A percentile compares a stretch with the other conserved stretches of the same genome.
Evolutionary conservation across 2,888 invertebrate genomes (phyloP).

Genomic region (Dryocosmus kuriphilus): DNA sequence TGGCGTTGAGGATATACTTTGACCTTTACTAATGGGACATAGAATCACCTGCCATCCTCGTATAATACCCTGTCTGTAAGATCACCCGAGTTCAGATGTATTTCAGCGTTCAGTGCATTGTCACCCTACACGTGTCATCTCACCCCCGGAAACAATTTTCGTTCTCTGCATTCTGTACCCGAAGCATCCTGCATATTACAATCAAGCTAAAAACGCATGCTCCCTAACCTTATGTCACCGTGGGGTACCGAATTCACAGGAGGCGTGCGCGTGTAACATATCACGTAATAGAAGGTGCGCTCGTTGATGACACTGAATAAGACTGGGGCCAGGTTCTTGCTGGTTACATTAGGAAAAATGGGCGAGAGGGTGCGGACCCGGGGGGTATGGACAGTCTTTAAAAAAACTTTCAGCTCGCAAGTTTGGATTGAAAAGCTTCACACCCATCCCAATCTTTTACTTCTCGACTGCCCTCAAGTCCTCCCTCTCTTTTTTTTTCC

Average conservation of each 20-base stretch:
- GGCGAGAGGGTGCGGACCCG: conserved; percentile 54
- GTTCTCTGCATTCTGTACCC: conserved; percentile 31
- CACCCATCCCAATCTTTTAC: conserved; percentile 49
- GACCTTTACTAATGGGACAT: conserved; percentile 14
- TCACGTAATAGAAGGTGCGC: neutral
- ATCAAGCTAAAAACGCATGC: conserved; percentile 40
- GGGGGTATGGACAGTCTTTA: conserved; percentile 71
- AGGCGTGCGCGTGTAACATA: neutral
- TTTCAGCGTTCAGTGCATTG: too few relatives aligned
- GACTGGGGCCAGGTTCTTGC: conserved; percentile 40
- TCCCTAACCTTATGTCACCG: conserved; percentile 28
- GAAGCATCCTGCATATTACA: conserved; percentile 39
- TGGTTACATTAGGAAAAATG: conserved; percentile 39
- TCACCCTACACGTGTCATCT: conserved; percentile 23
- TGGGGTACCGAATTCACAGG: conserved; percentile 33
- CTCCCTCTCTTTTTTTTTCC: conserved; percentile 43
- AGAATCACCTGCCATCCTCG: conserved; percentile 23
- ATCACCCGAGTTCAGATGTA: neutral
- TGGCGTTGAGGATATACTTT: neutral
- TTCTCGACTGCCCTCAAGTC: conserved; percentile 44
- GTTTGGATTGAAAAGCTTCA: conserved; percentile 68
- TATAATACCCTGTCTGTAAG: conserved; percentile 14
- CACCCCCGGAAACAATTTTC: conserved; percentile 35
- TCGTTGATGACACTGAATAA: conserved; percentile 46
- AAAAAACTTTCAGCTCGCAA: conserved; percentile 69